A percentile compares a stretch with the other conserved stretches of the same genome.
These are phyloP conservation scores for Acronicta psi DNA, from an alignment of 2,888 invertebrate species.

Conservation along the genomic window DNA sequence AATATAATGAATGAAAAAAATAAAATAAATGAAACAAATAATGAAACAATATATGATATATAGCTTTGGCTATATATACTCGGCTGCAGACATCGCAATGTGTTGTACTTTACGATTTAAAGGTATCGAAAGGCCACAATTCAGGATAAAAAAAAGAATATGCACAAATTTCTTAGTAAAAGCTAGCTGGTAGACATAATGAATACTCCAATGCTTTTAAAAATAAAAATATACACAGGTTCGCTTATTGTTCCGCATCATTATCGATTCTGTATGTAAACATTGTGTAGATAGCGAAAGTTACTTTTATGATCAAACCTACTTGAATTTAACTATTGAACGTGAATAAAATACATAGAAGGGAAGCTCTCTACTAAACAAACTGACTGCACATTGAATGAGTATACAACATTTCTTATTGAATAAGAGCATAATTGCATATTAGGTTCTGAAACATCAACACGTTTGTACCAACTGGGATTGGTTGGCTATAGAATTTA, in stretches of 20 bases:
- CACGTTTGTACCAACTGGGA: conserved; percentile 32
- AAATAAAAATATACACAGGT: conserved; percentile 30
- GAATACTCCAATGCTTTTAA: conserved; percentile 1
- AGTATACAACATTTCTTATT: conserved; percentile 33
- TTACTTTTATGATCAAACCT: conserved; percentile 48
- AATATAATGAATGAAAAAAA: too few relatives aligned
- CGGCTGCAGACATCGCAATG: too few relatives aligned
- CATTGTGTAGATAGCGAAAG: conserved; percentile 60
- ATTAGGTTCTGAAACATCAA: conserved; percentile 33
- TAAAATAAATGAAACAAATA: too few relatives aligned
- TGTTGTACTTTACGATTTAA: too few relatives aligned
- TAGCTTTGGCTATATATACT: too few relatives aligned
- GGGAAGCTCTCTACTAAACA: conserved; percentile 8
- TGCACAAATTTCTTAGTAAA: too few relatives aligned
- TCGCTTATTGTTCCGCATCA: conserved; percentile 54
- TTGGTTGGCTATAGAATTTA: conserved; percentile 30
- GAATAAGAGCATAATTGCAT: conserved; percentile 40
- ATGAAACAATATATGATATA: too few relatives aligned
- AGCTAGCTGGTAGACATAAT: background rate
- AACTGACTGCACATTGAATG: conserved; percentile 2
- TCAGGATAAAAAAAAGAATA: too few relatives aligned
- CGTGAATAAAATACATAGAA: conserved; percentile 58
- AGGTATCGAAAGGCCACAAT: too few relatives aligned
- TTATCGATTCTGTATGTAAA: conserved; percentile 58
- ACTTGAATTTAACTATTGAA: conserved; percentile 30